phyloP scores from a whole-genome alignment of 2,797 vertebrate species.

The Acrocephalus scirpaceus region DNA sequence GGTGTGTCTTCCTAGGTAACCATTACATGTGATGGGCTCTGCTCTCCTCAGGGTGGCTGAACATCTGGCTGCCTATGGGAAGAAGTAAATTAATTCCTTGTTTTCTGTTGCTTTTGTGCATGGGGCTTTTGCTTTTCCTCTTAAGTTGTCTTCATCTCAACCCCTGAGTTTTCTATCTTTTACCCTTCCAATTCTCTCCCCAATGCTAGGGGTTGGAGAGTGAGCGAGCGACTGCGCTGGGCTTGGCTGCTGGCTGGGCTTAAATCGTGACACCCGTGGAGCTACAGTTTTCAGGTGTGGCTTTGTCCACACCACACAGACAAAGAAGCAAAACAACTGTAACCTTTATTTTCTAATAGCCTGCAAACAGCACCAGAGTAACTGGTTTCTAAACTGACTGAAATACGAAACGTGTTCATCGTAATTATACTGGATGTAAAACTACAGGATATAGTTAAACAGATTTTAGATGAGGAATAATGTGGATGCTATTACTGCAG shows the following conservation, averaged over 20 bases:
- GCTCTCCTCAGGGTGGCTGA: not conserved
- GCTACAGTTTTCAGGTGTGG: not conserved
- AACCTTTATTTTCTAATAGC: not conserved
- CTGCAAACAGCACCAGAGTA: not conserved
- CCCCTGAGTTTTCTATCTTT: not conserved
- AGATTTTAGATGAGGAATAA: not conserved
- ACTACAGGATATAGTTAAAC: not conserved
- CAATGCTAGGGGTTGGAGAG: rapidly evolving
- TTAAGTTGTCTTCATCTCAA: not conserved
- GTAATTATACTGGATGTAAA: not conserved
- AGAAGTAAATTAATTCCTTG: not conserved
- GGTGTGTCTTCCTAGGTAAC: not conserved
- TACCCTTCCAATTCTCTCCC: not conserved
- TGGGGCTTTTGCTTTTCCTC: not conserved
- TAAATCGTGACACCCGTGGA: not conserved
- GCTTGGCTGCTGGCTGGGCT: not conserved
- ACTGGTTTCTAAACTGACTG: not conserved
- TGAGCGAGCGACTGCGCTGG: not conserved
- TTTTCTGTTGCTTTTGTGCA: not conserved
- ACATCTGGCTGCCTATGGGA: not conserved
- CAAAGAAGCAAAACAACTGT: not conserved
- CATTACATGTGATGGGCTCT: not conserved
- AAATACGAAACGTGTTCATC: not conserved
- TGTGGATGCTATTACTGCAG: not conserved
- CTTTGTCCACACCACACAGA: not conserved